A percentile compares a stretch with the other conserved stretches of the same genome.
Evolutionary conservation across 2,797 vertebrate genomes (phyloP).

Genomic region (Dendrocincla fuliginosa): DNA sequence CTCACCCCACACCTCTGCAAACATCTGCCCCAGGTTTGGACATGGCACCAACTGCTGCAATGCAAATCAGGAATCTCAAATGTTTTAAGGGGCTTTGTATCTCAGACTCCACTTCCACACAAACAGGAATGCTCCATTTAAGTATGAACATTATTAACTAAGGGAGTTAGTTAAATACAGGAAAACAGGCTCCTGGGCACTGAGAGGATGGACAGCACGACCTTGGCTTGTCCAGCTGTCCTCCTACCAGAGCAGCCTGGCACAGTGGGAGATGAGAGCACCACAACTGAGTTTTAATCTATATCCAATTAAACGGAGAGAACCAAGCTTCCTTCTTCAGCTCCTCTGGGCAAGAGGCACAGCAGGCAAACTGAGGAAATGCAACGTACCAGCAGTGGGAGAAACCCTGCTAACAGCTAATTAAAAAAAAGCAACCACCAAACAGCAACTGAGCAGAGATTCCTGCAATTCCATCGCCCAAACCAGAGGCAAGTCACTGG

Average conservation of each 20-base stretch:
- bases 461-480: background rate
- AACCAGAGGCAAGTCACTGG: background rate
- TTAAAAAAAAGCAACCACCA: background rate
- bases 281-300: background rate
- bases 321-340: slow-evolving; percentile 22
- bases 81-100: background rate
- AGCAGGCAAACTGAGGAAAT: slow-evolving; percentile 56
- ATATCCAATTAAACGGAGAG: slow-evolving; percentile 19
- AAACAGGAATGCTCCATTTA: background rate
- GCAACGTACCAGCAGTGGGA: background rate
- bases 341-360: slow-evolving; percentile 58
- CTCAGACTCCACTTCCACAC: background rate
- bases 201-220: background rate
- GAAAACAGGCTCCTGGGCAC: background rate
- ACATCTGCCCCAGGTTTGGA: background rate
- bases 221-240: background rate
- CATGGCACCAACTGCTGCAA: background rate
- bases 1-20: background rate
- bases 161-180: background rate
- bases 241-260: background rate
- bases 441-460: background rate
- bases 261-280: background rate
- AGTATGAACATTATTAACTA: background rate
- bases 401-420: background rate
- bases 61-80: background rate